Base-by-base conservation (phyloP, 2,113 vertebrate species). In the Cariama cristata region DNA sequence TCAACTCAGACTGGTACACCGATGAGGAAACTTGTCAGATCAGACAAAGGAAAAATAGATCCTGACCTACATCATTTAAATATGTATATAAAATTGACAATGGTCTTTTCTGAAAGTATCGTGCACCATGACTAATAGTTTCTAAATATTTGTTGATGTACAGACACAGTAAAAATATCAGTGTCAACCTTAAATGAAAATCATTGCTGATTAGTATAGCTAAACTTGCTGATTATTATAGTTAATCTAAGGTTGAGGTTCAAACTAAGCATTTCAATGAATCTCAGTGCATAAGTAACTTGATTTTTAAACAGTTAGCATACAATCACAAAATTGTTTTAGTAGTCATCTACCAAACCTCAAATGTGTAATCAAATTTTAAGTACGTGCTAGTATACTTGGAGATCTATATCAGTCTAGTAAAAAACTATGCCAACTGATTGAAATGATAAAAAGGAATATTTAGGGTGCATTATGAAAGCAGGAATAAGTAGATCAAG, bases 371-470 rank as follows among this genome's bases (percentile, higher is more conserved):
- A 67, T 83, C 18, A 63, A 67, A 79, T 77, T 80, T 75, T 74
- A 79, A 79, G 32, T 50, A 45, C 44, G 6, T 80, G 22, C 16
- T 42, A 47, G 18, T 55, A 74, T 83, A 74, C 38, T 77, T 67
- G 30, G 23, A 16, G 23, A 80, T 84, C 32, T 66, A 2, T 84
- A 88, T 76, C 47, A 55, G 33, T 44, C 27, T 60, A 59, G 30
- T 56, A 50, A 86, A 94, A 94, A 86, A 23, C 2, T 8, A 40
- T 74, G 21, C 47, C n/a, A 69, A 33, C 26, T 67, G 23, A 88
- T 4, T 86, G 67, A 88, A 90, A 83, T 77, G 71, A 96, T 92
- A 28, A 94, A 93, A 96, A 87, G 14, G 88, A 96, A 93, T 95
- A 95, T 72, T 74, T 68, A 84, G 27, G 33, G 12, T 71, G 40